Conservation (phyloP, 2,888 invertebrate species). For the Agrilus biguttatus region DNA sequence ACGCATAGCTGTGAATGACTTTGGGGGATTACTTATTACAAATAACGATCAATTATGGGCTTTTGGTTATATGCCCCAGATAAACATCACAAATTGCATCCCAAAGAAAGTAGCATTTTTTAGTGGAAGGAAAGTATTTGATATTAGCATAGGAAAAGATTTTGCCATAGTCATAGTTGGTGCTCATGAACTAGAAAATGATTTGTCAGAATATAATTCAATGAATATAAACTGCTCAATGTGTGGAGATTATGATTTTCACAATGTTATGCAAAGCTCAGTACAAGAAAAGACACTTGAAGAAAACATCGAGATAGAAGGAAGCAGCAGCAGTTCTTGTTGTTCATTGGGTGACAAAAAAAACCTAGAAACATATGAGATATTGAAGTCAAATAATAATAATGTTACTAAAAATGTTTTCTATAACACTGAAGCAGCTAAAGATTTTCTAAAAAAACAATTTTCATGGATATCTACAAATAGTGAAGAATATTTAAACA, state of each 20-base stretch:
- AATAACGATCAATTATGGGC: slow-evolving; percentile 57
- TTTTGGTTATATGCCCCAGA: slow-evolving; percentile 50
- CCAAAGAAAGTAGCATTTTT: slow-evolving; percentile 55
- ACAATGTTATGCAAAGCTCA: slow-evolving; percentile 50
- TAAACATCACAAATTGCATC: slow-evolving; percentile 41
- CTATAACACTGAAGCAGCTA: slow-evolving; percentile 65
- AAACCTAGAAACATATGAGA: slow-evolving; percentile 27
- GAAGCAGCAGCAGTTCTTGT: background rate
- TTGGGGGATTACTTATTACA: slow-evolving; percentile 48
- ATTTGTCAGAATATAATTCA: slow-evolving; percentile 19
- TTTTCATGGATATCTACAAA: slow-evolving; percentile 58
- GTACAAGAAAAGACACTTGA: slow-evolving; percentile 9
- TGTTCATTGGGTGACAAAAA: background rate
- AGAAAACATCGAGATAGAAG: background rate
- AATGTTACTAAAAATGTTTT: slow-evolving; percentile 42
- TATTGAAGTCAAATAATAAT: slow-evolving; percentile 38
- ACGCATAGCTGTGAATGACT: slow-evolving; percentile 45
- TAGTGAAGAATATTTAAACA: slow-evolving; percentile 50
- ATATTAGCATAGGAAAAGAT: slow-evolving; percentile 59
- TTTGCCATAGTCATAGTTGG: slow-evolving; percentile 63
- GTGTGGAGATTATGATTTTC: slow-evolving; percentile 48
- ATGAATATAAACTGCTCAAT: slow-evolving; percentile 37
- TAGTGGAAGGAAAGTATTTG: slow-evolving; percentile 50
- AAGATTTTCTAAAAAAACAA: slow-evolving; percentile 60
- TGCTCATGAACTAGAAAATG: slow-evolving; percentile 32